Conservation (phyloP, 2,797 vertebrate species). For the Anomalospiza imberbis region DNA sequence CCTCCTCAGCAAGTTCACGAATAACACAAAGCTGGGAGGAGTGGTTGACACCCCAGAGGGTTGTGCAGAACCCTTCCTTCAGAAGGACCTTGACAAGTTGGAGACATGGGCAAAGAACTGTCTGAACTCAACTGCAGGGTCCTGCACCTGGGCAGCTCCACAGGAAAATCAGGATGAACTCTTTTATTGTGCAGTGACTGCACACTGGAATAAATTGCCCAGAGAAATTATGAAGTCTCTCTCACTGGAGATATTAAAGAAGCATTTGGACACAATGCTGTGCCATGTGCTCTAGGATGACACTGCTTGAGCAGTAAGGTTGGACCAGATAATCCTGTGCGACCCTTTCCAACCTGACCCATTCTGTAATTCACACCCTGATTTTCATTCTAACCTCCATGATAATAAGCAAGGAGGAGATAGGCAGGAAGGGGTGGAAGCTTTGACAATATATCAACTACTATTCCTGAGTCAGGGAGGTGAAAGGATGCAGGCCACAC, state of each 20-base stretch:
- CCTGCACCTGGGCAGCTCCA: not conserved
- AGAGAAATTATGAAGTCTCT: not conserved
- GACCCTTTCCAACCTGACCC: not conserved
- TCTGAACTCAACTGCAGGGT: not conserved
- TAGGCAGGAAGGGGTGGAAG: not conserved
- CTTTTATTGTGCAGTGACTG: not conserved
- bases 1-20: not conserved
- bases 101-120: not conserved
- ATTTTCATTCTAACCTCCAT: fast-evolving
- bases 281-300: not conserved
- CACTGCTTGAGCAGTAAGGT: not conserved
- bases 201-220: not conserved
- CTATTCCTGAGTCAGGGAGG: not conserved
- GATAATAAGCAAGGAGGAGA: not conserved
- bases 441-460: not conserved
- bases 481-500: not conserved
- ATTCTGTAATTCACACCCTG: not conserved
- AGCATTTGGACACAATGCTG: not conserved
- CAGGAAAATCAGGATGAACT: not conserved
- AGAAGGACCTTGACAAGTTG: not conserved
- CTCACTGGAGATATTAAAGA: not conserved
- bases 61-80: not conserved
- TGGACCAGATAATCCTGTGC: not conserved
- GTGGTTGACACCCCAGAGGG: not conserved
- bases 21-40: not conserved